phyloP scores from a whole-genome alignment of 2,797 vertebrate genomes.

The Pseudochaenichthys georgianus region DNA sequence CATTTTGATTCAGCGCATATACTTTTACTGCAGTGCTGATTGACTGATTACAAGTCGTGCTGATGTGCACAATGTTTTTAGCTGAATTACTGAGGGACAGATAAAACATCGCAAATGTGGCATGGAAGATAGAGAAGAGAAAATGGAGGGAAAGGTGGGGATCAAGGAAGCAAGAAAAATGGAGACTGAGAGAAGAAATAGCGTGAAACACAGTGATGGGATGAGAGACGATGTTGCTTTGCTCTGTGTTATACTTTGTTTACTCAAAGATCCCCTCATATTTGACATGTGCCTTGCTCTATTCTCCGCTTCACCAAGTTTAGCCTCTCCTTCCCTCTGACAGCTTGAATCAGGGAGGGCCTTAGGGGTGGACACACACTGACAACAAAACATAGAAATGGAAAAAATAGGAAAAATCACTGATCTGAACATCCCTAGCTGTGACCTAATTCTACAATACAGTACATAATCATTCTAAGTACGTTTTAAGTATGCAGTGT shows the following conservation, averaged over 20 bases:
- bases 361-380: constrained; percentile 63
- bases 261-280: constrained; percentile 78
- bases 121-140: constrained; percentile 29
- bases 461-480: not conserved
- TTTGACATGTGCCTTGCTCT: constrained; percentile 84
- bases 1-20: constrained; percentile 44
- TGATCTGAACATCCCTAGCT: constrained; percentile 26
- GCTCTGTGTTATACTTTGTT: constrained; percentile 80
- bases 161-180: constrained; percentile 40
- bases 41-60: constrained; percentile 58
- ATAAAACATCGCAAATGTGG: constrained; percentile 54
- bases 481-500: constrained; percentile 4
- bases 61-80: constrained; percentile 49
- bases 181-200: constrained; percentile 49
- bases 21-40: constrained; percentile 48
- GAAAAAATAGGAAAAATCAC: constrained; percentile 39
- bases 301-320: constrained; percentile 81
- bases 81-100: constrained; percentile 46
- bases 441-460: constrained; percentile 12
- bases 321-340: constrained; percentile 72
- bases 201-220: constrained; percentile 66
- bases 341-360: constrained; percentile 73
- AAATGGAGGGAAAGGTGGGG: constrained; percentile 37
- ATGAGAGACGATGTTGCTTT: constrained; percentile 73
- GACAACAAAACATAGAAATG: constrained; percentile 58